Evolutionary conservation across 2,113 vertebrate genomes (phyloP).

Genomic region (Caracal caracal): DNA sequence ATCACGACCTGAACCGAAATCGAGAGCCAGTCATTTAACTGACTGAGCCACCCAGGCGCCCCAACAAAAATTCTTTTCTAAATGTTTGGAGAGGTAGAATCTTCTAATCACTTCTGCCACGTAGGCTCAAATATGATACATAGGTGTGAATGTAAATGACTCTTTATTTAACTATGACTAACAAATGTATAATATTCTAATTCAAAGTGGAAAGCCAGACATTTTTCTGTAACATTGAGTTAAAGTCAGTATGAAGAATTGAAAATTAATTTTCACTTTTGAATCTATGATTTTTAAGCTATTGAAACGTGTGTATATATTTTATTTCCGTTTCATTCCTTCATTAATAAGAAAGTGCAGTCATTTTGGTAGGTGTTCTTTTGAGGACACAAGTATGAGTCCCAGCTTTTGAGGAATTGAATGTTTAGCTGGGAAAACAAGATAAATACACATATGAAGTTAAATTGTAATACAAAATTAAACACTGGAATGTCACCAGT

Average conservation of each 20-base stretch:
- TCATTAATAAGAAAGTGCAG: background rate
- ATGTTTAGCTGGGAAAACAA: background rate
- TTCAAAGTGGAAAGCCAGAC: background rate
- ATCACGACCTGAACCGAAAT: too few species aligned
- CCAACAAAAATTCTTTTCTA: background rate
- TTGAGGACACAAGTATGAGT: background rate
- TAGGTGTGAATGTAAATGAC: background rate
- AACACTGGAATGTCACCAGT: background rate
- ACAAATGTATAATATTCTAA: background rate
- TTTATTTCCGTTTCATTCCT: background rate
- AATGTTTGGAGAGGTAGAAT: background rate
- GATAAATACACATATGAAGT: background rate
- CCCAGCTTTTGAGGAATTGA: background rate
- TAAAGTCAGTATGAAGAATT: background rate
- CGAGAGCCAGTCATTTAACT: too few species aligned
- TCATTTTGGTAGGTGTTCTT: background rate
- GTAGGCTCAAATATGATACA: background rate
- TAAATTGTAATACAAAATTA: background rate
- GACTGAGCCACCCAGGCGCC: too few species aligned
- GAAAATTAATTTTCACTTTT: slow-evolving; percentile 1
- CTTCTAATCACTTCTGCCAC: background rate
- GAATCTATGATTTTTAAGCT: background rate
- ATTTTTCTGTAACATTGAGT: background rate
- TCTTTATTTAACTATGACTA: background rate
- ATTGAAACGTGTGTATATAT: background rate